phyloP scores from a whole-genome alignment of 2,797 vertebrate genomes.

The Xiphorhynchus erythropygius region DNA sequence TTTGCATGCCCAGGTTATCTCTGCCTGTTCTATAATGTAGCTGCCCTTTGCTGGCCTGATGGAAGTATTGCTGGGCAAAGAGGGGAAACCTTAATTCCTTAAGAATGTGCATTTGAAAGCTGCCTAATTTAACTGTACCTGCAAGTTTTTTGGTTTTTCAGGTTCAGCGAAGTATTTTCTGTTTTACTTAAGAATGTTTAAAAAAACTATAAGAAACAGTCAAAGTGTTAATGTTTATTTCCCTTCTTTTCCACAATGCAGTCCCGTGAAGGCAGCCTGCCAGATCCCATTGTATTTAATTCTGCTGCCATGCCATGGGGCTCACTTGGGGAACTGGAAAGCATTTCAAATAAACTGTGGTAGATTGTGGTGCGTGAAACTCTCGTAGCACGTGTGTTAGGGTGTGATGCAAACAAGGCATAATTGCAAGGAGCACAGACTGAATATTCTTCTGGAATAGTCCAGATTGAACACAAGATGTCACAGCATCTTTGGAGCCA shows the following conservation, averaged over 20 bases:
- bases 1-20: conserved; percentile 26
- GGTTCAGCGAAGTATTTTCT: neutral
- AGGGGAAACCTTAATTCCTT: neutral
- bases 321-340: neutral
- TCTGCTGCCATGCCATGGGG: neutral
- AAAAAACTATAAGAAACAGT: neutral
- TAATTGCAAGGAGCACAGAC: neutral
- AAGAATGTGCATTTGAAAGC: neutral
- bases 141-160: neutral
- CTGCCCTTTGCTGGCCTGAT: conserved; percentile 18
- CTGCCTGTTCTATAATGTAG: neutral
- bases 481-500: conserved; percentile 31
- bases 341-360: neutral
- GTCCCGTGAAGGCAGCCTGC: neutral
- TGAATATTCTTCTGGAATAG: neutral
- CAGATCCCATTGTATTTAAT: neutral
- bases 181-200: neutral
- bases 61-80: neutral
- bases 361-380: neutral
- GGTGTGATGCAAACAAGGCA: conserved; percentile 43
- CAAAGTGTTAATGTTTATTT: neutral
- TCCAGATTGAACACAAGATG: neutral
- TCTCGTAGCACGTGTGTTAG: neutral
- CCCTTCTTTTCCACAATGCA: neutral
- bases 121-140: neutral